Percentiles rank a stretch among this genome's conserved stretches.
These are phyloP conservation scores for Propithecus perrieri DNA, from an alignment of 2,797 vertebrate species.

Conservation along the genomic window DNA sequence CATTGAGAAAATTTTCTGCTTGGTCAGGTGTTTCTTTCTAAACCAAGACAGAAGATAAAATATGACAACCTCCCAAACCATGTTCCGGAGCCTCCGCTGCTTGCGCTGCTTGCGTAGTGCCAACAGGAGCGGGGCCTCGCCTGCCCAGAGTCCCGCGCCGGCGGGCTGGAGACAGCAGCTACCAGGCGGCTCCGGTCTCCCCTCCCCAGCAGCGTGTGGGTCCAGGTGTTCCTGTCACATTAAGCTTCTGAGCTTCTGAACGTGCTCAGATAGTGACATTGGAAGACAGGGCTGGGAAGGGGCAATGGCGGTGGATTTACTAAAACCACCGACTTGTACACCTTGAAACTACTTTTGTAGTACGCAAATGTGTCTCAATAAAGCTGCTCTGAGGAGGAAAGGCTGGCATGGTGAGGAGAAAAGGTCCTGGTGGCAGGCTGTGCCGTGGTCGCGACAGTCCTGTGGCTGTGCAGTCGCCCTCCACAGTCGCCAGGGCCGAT, in stretches of 20 bases:
- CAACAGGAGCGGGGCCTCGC: rapidly evolving
- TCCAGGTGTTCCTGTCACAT: no score
- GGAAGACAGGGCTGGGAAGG: background rate
- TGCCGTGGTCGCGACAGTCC: background rate
- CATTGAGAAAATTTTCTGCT: background rate
- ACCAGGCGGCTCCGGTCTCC: no score
- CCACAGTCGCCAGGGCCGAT: no score
- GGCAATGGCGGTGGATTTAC: background rate
- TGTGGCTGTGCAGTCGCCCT: rapidly evolving
- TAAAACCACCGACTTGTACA: background rate
- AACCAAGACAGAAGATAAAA: constrained; percentile 48
- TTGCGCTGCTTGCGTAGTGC: background rate
- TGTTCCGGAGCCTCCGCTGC: background rate
- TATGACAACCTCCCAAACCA: background rate
- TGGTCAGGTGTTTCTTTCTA: background rate
- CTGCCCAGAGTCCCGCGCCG: background rate
- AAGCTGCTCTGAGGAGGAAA: rapidly evolving
- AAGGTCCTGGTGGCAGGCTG: rapidly evolving
- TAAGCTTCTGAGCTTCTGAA: background rate
- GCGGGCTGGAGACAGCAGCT: background rate
- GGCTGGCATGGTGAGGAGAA: background rate
- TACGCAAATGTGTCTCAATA: background rate
- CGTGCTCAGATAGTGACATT: background rate
- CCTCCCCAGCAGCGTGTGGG: background rate
- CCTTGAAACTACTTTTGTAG: background rate